Base-by-base conservation (phyloP, 1,140 invertebrate genomes). In the Psix sp. region DNA sequence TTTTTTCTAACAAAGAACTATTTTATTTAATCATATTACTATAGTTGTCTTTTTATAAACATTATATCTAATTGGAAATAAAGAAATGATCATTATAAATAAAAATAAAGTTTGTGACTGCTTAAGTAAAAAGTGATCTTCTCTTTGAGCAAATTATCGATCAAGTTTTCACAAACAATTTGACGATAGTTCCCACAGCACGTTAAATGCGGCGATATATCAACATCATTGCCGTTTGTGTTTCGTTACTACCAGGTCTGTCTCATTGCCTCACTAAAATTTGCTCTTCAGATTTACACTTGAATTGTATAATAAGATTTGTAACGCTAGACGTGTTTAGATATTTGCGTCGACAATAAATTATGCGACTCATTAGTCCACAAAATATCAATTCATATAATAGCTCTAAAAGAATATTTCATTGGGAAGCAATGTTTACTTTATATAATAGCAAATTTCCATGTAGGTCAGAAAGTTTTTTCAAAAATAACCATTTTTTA, bases 221-320 rank as follows among this genome's bases (percentile, higher is more conserved):
- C 62, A 74, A 65, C 71, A 62, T 62, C 62, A 42, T 54, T 13
- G 42, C 49, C 60, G 71, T 74, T 67, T 74, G 71, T 67, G 71
- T 74, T 74, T 74, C 71, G 57, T 74, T 74, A 74, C 71, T 54
- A 46, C 3, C 29, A 40, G 26, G 56, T 56, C 48, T 62, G 71
- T 49, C 45, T 54, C 49, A 62, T 67, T 45, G 38, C 56, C 56
- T 62, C 29, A 38, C 48, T 62, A 40, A 68, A 67, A 74, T 74
- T 74, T 74, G 63, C 57, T 57, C 33, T 67, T 51, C 56, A 54
- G 62, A 74, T 74, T 74, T 67, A 52, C 57, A 57, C 46, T 52
- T 51, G 49, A 60, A 60, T 74, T 66, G 62, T 62, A 62, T 26
- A 46, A 43, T 65, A 54, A 67, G 48, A 60, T 74, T 62, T 52